These are phyloP conservation scores for Drosophila quasianomalipes DNA, from an alignment of 2,888 invertebrate genomes.

Conservation along the genomic window DNA sequence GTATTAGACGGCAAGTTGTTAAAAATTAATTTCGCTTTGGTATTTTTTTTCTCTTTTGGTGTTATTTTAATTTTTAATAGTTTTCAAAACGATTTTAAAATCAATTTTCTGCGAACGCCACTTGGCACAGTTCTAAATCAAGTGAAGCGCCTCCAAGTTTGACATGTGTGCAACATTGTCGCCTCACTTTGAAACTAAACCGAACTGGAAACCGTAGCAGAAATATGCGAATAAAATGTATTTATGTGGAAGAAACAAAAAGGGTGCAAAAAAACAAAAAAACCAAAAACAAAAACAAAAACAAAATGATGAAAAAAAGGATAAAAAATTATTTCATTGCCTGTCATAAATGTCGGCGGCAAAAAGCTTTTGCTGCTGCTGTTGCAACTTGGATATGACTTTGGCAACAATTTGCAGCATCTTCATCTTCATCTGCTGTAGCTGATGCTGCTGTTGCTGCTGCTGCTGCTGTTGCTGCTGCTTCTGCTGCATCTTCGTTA, in stretches of 20 bases:
- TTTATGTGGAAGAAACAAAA: conserved; percentile 42
- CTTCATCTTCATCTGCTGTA: conserved; percentile 64
- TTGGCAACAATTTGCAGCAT: conserved; percentile 75
- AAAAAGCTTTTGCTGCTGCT: conserved; percentile 52
- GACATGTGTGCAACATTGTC: conserved; percentile 78
- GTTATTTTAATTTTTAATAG: conserved; percentile 55
- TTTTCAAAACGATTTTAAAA: conserved; percentile 74
- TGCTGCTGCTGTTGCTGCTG: conserved; percentile 15
- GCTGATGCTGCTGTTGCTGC: conserved; percentile 11
- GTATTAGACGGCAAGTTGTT: conserved; percentile 22
- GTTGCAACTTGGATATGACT: conserved; percentile 14
- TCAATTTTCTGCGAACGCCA: conserved; percentile 77
- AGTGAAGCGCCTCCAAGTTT: conserved; percentile 74
- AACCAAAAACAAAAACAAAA: conserved; percentile 25
- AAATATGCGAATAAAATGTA: conserved; percentile 24
- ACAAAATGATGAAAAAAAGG: conserved; percentile 18
- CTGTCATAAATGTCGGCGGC: conserved; percentile 77
- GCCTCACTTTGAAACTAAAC: conserved; percentile 29
- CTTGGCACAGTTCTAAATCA: conserved; percentile 82
- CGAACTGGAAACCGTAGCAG: conserved; percentile 9
- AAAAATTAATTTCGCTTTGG: conserved; percentile 13
- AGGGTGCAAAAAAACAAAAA: conserved; percentile 39
- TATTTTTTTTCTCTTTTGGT: neutral
- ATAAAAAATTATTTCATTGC: conserved; percentile 71
- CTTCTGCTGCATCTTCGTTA: conserved; percentile 69